Conservation (phyloP, 2,797 vertebrate species). For the Intellagama lesueurii region DNA sequence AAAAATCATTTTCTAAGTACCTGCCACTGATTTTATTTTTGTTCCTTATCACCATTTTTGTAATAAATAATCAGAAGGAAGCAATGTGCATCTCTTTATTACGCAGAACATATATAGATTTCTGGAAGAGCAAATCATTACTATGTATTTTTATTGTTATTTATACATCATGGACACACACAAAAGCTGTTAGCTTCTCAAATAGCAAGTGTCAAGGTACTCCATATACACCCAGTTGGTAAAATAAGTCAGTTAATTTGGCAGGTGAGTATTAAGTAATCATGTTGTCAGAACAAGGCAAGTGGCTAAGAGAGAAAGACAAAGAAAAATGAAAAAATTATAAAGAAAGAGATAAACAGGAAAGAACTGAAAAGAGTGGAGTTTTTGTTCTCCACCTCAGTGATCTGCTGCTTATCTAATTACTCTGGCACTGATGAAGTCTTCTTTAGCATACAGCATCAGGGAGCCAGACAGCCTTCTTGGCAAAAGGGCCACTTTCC, state of each 20-base stretch:
- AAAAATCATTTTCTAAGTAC: conserved; percentile 4
- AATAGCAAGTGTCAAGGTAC: conserved; percentile 75
- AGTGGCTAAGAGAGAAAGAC: conserved; percentile 76
- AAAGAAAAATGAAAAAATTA: conserved; percentile 71
- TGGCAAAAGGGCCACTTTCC: conserved; percentile 5
- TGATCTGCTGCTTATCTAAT: conserved; percentile 34
- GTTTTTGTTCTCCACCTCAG: conserved; percentile 15
- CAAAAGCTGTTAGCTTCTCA: conserved; percentile 73
- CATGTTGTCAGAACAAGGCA: conserved; percentile 78
- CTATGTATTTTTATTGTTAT: conserved; percentile 67
- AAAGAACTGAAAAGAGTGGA: conserved; percentile 62
- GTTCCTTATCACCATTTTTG: conserved; percentile 62
- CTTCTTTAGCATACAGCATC: not conserved
- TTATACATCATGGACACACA: conserved; percentile 67
- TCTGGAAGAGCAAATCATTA: conserved; percentile 43
- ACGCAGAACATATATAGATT: conserved; percentile 29
- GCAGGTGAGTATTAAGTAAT: conserved; percentile 83
- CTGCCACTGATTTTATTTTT: conserved; percentile 69
- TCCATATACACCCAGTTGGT: conserved; percentile 78
- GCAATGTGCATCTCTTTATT: conserved; percentile 47
- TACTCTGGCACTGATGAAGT: conserved; percentile 7
- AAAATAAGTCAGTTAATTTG: conserved; percentile 86
- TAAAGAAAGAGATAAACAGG: conserved; percentile 55
- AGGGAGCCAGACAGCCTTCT: not conserved
- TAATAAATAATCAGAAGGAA: conserved; percentile 66